Evolutionary conservation across 2,797 vertebrate species (phyloP), one percentile per base, ranked within the genome.

Genomic region (Cephalopachus bancanus): DNA sequence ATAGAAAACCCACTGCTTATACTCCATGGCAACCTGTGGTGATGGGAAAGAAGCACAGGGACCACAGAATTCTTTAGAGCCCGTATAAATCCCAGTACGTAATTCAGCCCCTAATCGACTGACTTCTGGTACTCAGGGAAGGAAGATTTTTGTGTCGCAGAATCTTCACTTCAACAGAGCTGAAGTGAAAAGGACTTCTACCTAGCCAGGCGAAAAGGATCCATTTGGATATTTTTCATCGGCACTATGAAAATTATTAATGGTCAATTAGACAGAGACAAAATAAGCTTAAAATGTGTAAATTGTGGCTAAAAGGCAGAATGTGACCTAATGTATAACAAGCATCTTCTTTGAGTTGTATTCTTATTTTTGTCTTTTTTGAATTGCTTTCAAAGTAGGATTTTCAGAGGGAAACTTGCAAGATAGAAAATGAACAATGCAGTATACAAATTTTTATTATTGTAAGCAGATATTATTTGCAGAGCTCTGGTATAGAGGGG

Each of bases 141-240:
- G 78, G 28, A 88, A 72, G 57, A 94, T 26, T 94, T 96, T 83
- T 92, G 17, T 74, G 28, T 72, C 83, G 44, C 20, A 92, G 53
- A 80, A 94, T 79, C 28, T 92, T 92, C 22, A 86, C 86, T 85
- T 97, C 28, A 79, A 24, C n/a, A 93, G 55, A 80, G 14, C 57
- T 88, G 49, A 75, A 89, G 85, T 7, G 44, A 44, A 44, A 44
- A 44, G 44, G 44, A 5, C 44, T 44, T 44, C 44, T 44, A 44
- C 44, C 44, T 44, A 44, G 44, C 44, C 44, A 44, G 44, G 44
- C 44, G 44, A 44, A 44, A 44, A 44, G 6, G 53, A 72, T 72
- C 30, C 72, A 71, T 92, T 90, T 97, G 67, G 62, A 11, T 97
- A 78, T 83, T 93, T 96, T 95, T 81, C 44, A 78, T 15, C 22